phyloP scores from a whole-genome alignment of 1,140 invertebrate species.

The Drosophila busckii region DNA sequence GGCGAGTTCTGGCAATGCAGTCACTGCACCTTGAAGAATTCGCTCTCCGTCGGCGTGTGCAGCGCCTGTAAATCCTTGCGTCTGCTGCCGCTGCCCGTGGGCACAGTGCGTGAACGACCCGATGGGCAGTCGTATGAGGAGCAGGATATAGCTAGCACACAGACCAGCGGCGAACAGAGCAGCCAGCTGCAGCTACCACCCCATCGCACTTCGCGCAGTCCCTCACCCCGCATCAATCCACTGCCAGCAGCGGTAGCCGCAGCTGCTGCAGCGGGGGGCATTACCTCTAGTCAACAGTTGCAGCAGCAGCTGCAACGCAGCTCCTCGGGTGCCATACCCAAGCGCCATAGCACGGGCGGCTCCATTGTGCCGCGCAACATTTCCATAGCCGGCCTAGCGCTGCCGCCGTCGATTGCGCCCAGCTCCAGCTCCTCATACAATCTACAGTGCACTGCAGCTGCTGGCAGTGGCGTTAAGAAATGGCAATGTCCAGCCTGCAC shows the following conservation, averaged over 20 bases:
- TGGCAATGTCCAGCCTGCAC: slow-evolving; percentile 92
- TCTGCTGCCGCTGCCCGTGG: slow-evolving; percentile 57
- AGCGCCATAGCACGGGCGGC: slow-evolving; percentile 76
- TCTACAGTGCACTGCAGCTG: slow-evolving; percentile 32
- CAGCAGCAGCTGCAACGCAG: slow-evolving; percentile 20
- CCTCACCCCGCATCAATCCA: not conserved
- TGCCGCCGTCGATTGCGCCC: slow-evolving; percentile 8
- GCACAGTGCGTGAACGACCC: slow-evolving; percentile 51
- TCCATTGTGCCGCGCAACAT: slow-evolving; percentile 55
- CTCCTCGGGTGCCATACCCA: slow-evolving; percentile 64
- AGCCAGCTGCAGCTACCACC: not conserved
- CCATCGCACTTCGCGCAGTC: too few species aligned
- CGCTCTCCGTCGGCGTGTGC: slow-evolving; percentile 84
- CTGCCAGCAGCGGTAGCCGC: not conserved
- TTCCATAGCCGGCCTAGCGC: slow-evolving; percentile 43
- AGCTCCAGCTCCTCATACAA: slow-evolving; percentile 40
- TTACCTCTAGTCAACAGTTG: too few species aligned
- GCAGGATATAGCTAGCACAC: slow-evolving; percentile 28
- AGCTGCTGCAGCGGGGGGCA: too few species aligned
- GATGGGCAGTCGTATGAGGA: slow-evolving; percentile 61
- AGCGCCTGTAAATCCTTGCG: slow-evolving; percentile 85
- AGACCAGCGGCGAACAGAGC: not conserved
- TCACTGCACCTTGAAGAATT: slow-evolving; percentile 92
- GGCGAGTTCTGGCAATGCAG: slow-evolving; percentile 88
- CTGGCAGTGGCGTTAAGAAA: slow-evolving; percentile 58